Evolutionary conservation across 2,888 invertebrate species (phyloP), one percentile per base, ranked within the genome.

Genomic region (Sinotaia quadrata): DNA sequence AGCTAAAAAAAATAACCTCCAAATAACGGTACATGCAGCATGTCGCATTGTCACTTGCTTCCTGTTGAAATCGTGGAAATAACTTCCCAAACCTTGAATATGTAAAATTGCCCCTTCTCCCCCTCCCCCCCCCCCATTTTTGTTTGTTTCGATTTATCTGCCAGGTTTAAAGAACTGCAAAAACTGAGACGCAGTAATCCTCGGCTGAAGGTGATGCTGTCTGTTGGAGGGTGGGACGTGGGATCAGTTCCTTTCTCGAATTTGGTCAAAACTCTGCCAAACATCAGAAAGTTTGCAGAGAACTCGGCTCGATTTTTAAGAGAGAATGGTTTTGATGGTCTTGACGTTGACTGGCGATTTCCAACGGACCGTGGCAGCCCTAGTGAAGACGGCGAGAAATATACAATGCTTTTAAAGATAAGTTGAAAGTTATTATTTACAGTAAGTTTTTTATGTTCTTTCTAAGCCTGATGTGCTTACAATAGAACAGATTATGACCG

Each of bases 301-400:
- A 54, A 15, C 18, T 8, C 54, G 27, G 18, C 31, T 24, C n/a
- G 18, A 18, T 54, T 54, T 18, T 27, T 54, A 56, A 71, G 82
- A 29, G 68, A 75, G 41, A 60, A 77, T 82, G 92, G 93, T 49
- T 97, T 97, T 85, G 92, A 93, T 74, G 97, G 97, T 3, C 89
- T 97, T 0, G 96, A 96, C 81, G 90, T 97, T 36, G 96, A 54
- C 54, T 54, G 54, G 54, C 54, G 54, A 3, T 54, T 29, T 8
- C 54, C 54, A 18, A 29, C 54, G 18, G 3, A 54, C 18, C 31
- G 31, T 27, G 54, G 54, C 3, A 8, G 54, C 27, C 54, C 7
- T 15, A 29, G 2, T 8, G 24, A 54, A 54, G 54, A 54, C 18
- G 27, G 54, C 12, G 27, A n/a, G 21, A n/a, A 27, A 10, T 8